phyloP scores from a whole-genome alignment of 2,113 vertebrate genomes.

The Phoxinus phoxinus region DNA sequence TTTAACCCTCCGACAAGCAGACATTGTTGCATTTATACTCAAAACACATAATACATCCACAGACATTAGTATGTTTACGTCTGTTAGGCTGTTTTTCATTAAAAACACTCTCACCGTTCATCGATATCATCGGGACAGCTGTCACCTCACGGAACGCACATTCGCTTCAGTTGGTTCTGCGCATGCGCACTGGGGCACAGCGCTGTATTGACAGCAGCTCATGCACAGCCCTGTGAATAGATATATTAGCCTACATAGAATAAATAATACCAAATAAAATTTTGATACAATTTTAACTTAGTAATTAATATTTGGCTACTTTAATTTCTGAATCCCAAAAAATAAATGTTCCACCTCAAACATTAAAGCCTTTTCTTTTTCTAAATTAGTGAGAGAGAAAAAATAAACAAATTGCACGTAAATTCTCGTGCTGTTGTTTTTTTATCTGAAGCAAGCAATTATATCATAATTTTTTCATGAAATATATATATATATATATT shows the following conservation, averaged over 20 bases:
- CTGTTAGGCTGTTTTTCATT: constrained; percentile 27
- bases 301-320: no score
- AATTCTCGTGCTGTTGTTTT: not conserved
- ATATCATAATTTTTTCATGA: not conserved
- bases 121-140: constrained; percentile 69
- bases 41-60: not conserved
- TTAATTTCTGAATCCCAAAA: not conserved
- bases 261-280: no score
- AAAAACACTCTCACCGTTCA: constrained; percentile 63
- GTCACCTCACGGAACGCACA: constrained; percentile 54
- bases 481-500: not conserved
- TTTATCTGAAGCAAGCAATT: not conserved
- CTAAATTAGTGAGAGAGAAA: not conserved
- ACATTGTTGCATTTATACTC: not conserved
- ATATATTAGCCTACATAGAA: no score
- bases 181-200: constrained; percentile 56
- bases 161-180: constrained; percentile 42
- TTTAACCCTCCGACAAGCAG: not conserved
- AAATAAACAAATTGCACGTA: not conserved
- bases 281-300: no score
- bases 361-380: not conserved
- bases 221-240: not conserved
- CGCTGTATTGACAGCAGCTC: not conserved
- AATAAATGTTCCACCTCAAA: not conserved
- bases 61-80: not conserved